Conservation (phyloP, 2,888 invertebrate species). For the Cantharis rufa region DNA sequence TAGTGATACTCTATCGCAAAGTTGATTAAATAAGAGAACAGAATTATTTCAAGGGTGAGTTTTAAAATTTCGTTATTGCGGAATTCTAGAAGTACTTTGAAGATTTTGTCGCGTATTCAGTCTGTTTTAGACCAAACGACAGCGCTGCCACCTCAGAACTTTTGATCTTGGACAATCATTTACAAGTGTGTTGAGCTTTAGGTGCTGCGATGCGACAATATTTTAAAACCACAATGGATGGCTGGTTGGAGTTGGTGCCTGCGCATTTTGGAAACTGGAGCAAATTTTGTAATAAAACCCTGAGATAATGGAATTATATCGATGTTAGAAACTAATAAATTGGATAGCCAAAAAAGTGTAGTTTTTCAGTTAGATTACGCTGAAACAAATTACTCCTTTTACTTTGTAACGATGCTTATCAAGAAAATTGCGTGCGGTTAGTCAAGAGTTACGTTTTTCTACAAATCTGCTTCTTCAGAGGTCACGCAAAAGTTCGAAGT, state of each 20-base stretch:
- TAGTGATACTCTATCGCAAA: no score
- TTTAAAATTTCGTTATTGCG: no score
- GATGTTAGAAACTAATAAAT: background rate
- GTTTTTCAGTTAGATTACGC: background rate
- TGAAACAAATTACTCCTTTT: conserved; percentile 3
- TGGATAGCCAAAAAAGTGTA: background rate
- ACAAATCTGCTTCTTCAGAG: background rate
- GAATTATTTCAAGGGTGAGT: no score
- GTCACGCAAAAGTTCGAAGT: background rate
- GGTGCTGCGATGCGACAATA: no score
- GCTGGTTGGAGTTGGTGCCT: background rate
- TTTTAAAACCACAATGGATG: no score
- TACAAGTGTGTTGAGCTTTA: no score
- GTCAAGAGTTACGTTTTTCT: background rate
- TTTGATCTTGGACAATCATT: no score
- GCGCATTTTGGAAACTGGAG: background rate
- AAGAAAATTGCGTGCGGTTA: background rate
- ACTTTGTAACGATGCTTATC: background rate
- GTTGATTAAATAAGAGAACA: no score
- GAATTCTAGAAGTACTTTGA: no score
- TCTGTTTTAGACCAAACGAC: no score
- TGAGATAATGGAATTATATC: background rate
- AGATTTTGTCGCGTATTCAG: no score
- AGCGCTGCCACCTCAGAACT: no score
- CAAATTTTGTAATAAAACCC: background rate